A percentile compares a stretch with the other conserved stretches of the same genome.
These are phyloP conservation scores for Cynoglossus semilaevis DNA, from an alignment of 2,113 vertebrate species.

Conservation along the genomic window DNA sequence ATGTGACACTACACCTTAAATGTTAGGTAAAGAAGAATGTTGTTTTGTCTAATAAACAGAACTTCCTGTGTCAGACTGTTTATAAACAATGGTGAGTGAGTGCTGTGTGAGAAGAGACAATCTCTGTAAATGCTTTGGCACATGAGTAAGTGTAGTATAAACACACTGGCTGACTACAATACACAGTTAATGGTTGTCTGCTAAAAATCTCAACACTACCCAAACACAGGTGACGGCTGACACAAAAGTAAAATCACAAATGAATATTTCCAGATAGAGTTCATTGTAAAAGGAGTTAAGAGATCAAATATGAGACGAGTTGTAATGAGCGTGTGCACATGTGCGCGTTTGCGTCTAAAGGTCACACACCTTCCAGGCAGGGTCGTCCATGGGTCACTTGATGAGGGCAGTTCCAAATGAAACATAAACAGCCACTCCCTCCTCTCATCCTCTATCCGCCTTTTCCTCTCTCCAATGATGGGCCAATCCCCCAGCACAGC, in stretches of 20 bases:
- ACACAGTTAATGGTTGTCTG: slow-evolving; percentile 27
- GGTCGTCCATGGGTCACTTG: slow-evolving; percentile 71
- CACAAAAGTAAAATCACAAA: slow-evolving; percentile 11
- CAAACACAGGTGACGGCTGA: slow-evolving; percentile 55
- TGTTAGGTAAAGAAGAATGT: too few species aligned
- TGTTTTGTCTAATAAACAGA: slow-evolving; percentile 69
- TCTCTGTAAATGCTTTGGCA: slow-evolving; percentile 43
- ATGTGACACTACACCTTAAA: not conserved
- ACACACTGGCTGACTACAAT: slow-evolving; percentile 32
- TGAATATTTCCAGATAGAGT: too few species aligned
- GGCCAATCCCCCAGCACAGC: too few species aligned
- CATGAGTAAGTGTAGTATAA: slow-evolving; percentile 40
- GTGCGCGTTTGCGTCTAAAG: slow-evolving; percentile 23
- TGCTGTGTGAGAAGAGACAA: slow-evolving; percentile 56
- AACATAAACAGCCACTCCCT: slow-evolving; percentile 76
- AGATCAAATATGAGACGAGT: slow-evolving; percentile 16
- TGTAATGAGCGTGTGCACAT: slow-evolving; percentile 5
- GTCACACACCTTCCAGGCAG: slow-evolving; percentile 70
- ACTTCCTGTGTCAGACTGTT: slow-evolving; percentile 71
- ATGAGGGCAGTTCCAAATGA: slow-evolving; percentile 70
- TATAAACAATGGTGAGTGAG: slow-evolving; percentile 68
- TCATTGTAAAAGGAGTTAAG: slow-evolving; percentile 39
- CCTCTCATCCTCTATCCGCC: slow-evolving; percentile 49
- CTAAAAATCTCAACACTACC: slow-evolving; percentile 14
- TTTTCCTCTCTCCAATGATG: slow-evolving; percentile 55